Conservation (phyloP, 2,113 vertebrate genomes). For the Nematolebias whitei region DNA sequence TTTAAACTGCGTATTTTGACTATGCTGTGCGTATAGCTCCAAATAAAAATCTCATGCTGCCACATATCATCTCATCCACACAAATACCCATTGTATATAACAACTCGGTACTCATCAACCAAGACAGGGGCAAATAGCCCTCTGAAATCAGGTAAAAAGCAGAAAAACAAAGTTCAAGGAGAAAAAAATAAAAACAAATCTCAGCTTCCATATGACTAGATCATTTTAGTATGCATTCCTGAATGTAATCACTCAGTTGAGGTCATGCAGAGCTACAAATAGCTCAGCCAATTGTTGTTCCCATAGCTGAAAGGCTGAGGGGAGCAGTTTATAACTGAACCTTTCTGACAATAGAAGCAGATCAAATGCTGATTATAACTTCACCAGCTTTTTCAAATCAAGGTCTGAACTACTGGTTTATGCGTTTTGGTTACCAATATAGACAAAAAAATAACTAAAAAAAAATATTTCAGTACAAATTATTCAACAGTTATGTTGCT, state of each 20-base stretch:
- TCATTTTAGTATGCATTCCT: constrained; percentile 63
- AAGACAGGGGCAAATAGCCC: constrained; percentile 5
- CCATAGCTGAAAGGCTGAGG: constrained; percentile 64
- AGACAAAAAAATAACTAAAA: no score
- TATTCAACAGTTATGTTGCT: no score
- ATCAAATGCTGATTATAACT: constrained; percentile 33
- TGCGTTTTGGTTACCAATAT: no score
- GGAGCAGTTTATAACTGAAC: constrained; percentile 61
- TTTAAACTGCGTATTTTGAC: no score
- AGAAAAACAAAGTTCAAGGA: constrained; percentile 12
- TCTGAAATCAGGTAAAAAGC: background rate
- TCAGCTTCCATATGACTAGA: constrained; percentile 48
- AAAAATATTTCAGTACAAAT: no score
- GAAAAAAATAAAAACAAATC: constrained; percentile 8
- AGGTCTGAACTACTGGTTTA: no score
- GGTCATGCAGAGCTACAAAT: constrained; percentile 61
- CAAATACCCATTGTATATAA: constrained; percentile 48
- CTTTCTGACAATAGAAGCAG: constrained; percentile 48
- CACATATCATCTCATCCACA: constrained; percentile 22
- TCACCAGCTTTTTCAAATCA: constrained; percentile 15
- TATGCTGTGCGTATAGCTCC: no score
- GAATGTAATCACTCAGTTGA: constrained; percentile 56
- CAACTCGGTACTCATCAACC: background rate
- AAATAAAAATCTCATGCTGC: no score
- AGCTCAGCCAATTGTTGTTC: constrained; percentile 63